Evolutionary conservation across 2,797 vertebrate species (phyloP).

Genomic region (Spondyliosoma cantharus): DNA sequence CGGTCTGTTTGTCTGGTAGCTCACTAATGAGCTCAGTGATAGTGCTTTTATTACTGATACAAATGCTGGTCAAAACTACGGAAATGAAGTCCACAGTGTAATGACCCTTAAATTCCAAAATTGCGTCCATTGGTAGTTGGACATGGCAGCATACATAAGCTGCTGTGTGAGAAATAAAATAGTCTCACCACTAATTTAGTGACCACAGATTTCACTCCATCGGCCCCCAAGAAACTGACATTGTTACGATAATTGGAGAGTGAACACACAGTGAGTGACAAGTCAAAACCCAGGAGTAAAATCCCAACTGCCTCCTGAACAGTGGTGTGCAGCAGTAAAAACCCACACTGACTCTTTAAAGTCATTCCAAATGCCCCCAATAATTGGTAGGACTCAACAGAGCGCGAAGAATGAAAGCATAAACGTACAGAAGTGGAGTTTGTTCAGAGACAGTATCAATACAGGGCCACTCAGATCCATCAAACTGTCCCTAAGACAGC

Average conservation of each 20-base stretch:
- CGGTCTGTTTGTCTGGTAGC: too few species aligned
- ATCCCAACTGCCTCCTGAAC: constrained; percentile 34
- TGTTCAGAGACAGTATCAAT: constrained; percentile 41
- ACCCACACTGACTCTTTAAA: constrained; percentile 30
- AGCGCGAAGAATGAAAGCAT: not conserved
- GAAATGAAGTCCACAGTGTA: not conserved
- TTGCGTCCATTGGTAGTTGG: not conserved
- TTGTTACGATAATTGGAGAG: constrained; percentile 49
- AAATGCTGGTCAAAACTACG: not conserved
- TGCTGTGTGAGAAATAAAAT: not conserved
- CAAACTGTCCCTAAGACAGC: constrained; percentile 9
- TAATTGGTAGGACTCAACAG: constrained; percentile 43
- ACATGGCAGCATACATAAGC: not conserved
- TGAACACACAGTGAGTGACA: constrained; percentile 28
- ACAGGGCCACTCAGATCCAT: constrained; percentile 4
- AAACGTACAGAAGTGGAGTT: constrained; percentile 7
- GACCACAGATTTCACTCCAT: constrained; percentile 24
- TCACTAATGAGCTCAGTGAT: not conserved
- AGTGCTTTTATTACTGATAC: not conserved
- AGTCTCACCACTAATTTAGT: constrained; percentile 18
- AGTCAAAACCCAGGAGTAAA: constrained; percentile 30
- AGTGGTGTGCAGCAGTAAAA: constrained; percentile 22
- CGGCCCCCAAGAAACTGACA: constrained; percentile 24
- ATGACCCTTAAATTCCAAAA: not conserved
- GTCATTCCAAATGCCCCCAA: constrained; percentile 10